Percentiles rank a stretch among this genome's conserved stretches.
These are phyloP conservation scores for Arizona elegans DNA, from an alignment of 2,113 vertebrate species.

Conservation along the genomic window DNA sequence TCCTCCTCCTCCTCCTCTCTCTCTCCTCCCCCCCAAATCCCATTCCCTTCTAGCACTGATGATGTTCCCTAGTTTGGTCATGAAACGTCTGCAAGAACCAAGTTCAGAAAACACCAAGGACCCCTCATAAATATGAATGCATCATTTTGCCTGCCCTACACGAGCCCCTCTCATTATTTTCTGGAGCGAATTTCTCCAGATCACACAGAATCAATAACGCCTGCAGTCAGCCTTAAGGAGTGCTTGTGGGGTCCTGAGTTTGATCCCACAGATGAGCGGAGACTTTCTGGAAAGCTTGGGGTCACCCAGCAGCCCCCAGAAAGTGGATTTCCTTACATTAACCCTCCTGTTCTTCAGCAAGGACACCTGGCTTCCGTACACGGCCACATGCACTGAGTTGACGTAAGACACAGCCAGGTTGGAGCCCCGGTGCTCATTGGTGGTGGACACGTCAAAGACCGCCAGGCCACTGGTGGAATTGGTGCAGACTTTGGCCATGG, in stretches of 20 bases:
- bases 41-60: not conserved
- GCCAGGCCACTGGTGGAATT: slow-evolving; percentile 60
- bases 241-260: not conserved
- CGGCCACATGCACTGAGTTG: slow-evolving; percentile 74
- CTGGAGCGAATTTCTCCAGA: not conserved
- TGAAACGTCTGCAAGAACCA: not conserved
- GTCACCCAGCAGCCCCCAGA: not conserved
- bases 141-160: not conserved
- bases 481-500: slow-evolving; percentile 76
- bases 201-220: fast-evolving
- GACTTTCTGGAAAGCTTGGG: not conserved
- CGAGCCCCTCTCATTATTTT: not conserved
- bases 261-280: not conserved
- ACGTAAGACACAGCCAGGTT: slow-evolving; percentile 83
- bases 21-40: not conserved
- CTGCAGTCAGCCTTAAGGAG: fast-evolving
- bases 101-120: not conserved
- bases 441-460: slow-evolving; percentile 78
- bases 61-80: not conserved
- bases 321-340: slow-evolving; percentile 67
- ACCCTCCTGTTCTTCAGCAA: slow-evolving; percentile 78
- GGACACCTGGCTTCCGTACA: slow-evolving; percentile 66
- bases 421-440: slow-evolving; percentile 81
- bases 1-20: too few relatives aligned
- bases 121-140: not conserved